Percentiles rank a stretch among this genome's conserved stretches.
Conservation (phyloP, 2,797 vertebrate species). For the Thunnus albacares region DNA sequence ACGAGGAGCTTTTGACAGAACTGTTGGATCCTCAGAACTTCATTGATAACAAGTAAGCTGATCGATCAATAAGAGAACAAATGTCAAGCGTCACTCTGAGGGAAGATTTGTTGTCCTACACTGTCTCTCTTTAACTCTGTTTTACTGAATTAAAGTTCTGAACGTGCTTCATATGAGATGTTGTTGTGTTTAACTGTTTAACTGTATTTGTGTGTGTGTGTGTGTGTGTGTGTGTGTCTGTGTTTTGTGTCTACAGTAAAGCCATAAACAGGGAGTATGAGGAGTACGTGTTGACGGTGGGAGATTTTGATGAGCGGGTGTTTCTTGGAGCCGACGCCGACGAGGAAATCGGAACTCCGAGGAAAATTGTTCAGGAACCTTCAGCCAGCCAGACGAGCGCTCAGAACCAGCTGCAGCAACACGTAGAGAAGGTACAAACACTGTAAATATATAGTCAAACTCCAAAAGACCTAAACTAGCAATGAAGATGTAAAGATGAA, state of each 20-base stretch:
- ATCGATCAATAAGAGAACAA: not conserved
- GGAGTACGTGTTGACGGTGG: conserved; percentile 95
- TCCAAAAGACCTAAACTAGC: too few relatives aligned
- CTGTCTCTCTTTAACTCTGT: not conserved
- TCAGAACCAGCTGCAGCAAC: conserved; percentile 91
- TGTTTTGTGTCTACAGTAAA: conserved; percentile 86
- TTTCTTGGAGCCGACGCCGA: conserved; percentile 96
- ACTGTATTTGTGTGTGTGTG: too few relatives aligned
- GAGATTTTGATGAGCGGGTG: conserved; percentile 98
- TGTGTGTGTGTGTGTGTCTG: too few relatives aligned
- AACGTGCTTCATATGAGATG: rapidly evolving
- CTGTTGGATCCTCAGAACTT: conserved; percentile 93
- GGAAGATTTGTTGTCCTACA: not conserved
- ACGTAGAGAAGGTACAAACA: conserved; percentile 91
- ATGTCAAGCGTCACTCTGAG: not conserved
- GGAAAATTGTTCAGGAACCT: conserved; percentile 84
- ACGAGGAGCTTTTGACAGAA: conserved; percentile 85
- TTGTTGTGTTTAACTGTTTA: not conserved
- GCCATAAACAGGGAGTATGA: conserved; percentile 96
- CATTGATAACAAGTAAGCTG: conserved; percentile 93
- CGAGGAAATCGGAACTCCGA: conserved; percentile 96
- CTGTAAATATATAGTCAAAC: too few relatives aligned
- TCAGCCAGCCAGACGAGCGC: conserved; percentile 74
- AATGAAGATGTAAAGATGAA: too few relatives aligned
- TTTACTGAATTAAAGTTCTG: too few relatives aligned